Percentiles rank a stretch among this genome's conserved stretches.
phyloP scores from a whole-genome alignment of 2,797 vertebrate genomes.

The Phalloptychus januarius region DNA sequence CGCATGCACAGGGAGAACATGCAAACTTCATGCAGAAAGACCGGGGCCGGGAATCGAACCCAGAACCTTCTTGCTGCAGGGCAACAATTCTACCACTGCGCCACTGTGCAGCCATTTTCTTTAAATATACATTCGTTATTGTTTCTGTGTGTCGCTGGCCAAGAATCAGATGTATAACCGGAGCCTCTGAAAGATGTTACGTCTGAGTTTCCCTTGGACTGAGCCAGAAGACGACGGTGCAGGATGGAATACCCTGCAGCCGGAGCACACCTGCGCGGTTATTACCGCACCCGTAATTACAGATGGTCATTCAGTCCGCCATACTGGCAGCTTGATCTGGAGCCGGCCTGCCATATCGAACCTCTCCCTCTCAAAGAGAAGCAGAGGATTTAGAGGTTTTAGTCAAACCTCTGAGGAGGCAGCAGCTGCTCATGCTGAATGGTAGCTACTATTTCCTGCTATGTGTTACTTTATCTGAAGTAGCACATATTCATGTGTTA shows the following conservation, averaged over 20 bases:
- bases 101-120: too few relatives aligned
- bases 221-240: slow-evolving; percentile 47
- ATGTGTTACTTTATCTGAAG: too few relatives aligned
- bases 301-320: slow-evolving; percentile 58
- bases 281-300: slow-evolving; percentile 68
- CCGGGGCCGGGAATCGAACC: too few relatives aligned
- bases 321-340: slow-evolving; percentile 56
- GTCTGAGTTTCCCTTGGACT: slow-evolving; percentile 47
- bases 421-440: background rate
- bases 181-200: slow-evolving; percentile 57
- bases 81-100: too few relatives aligned
- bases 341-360: slow-evolving; percentile 32
- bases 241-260: slow-evolving; percentile 62
- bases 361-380: slow-evolving; percentile 19
- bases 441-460: background rate
- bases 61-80: too few relatives aligned
- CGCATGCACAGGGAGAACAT: too few relatives aligned
- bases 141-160: slow-evolving; percentile 28
- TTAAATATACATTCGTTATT: slow-evolving; percentile 23
- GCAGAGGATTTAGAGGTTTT: slow-evolving; percentile 7
- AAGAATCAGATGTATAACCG: slow-evolving; percentile 57
- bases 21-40: too few relatives aligned
- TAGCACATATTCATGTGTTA: background rate
- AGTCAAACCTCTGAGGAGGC: slow-evolving; percentile 1
- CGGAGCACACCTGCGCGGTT: slow-evolving; percentile 49